Conservation (phyloP, 1,140 invertebrate genomes). For the Solenopsis invicta region DNA sequence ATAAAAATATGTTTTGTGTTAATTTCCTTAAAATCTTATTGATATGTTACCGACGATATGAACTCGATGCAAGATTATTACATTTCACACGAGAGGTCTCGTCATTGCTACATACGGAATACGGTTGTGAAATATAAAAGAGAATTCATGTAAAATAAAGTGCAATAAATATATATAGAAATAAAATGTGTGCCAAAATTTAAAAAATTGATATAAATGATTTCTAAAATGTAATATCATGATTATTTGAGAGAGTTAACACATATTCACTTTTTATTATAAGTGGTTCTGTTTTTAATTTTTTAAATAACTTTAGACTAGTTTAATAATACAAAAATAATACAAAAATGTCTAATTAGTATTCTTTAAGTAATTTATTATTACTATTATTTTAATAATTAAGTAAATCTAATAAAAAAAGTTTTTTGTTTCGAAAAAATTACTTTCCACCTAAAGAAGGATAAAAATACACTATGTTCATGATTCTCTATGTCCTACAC, state of each 20-base stretch:
- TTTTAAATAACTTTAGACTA: not conserved
- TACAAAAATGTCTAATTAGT: not conserved
- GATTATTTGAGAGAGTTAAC: not conserved
- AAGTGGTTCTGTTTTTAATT: not conserved
- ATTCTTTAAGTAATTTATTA: not conserved
- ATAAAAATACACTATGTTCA: not conserved
- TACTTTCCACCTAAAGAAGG: not conserved
- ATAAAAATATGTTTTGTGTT: constrained; percentile 13
- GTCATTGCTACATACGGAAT: not conserved
- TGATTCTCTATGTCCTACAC: not conserved
- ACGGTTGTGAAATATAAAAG: not conserved
- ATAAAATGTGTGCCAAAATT: not conserved
- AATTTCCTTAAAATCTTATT: not conserved
- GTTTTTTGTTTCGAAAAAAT: not conserved
- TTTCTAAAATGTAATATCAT: not conserved
- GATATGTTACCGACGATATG: constrained; percentile 15
- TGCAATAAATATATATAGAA: not conserved
- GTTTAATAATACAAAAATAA: constrained; percentile 2
- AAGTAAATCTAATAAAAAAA: not conserved
- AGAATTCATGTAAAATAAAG: not conserved
- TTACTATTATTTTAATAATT: constrained; percentile 11
- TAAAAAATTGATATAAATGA: not conserved
- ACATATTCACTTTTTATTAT: not conserved
- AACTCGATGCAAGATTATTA: not conserved
- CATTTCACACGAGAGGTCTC: constrained; percentile 26